Conservation (phyloP, 2,113 vertebrate genomes). For the Tyto alba region DNA sequence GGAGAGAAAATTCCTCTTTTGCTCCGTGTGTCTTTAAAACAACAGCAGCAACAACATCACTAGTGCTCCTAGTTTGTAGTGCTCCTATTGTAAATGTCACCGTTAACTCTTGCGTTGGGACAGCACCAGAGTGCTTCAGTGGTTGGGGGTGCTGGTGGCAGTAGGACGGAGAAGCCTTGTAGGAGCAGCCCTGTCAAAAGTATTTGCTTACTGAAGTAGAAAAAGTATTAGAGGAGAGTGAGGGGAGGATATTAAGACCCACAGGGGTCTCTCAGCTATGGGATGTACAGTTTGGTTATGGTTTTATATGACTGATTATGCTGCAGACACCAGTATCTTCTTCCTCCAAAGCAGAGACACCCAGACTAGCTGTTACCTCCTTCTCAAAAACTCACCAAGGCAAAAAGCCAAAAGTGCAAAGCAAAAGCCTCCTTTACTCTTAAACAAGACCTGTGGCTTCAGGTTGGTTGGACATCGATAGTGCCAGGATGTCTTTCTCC, state of each 20-base stretch:
- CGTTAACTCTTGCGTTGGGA: not conserved
- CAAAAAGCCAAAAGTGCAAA: not conserved
- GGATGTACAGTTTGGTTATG: not conserved
- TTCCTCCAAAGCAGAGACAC: not conserved
- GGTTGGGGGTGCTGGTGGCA: too few relatives aligned
- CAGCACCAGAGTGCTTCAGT: not conserved
- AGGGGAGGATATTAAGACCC: not conserved
- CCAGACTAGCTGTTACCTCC: fast-evolving
- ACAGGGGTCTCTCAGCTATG: fast-evolving
- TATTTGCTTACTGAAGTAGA: not conserved
- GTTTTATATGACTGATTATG: not conserved
- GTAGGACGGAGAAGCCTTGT: not conserved
- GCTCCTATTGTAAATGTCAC: too few relatives aligned
- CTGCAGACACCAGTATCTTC: not conserved
- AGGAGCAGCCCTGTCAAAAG: too few relatives aligned
- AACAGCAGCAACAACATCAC: not conserved
- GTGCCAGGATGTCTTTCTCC: not conserved
- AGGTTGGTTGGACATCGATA: too few relatives aligned
- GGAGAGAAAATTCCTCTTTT: not conserved
- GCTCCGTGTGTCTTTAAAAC: not conserved
- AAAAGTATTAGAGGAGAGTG: not conserved
- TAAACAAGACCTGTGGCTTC: not conserved
- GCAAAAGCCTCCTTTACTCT: not conserved
- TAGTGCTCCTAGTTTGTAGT: too few relatives aligned
- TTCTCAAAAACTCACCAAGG: not conserved